A percentile compares a stretch with the other conserved stretches of the same genome.
These are phyloP conservation scores for Drosophila mimica DNA, from an alignment of 2,888 invertebrate genomes.

Conservation along the genomic window DNA sequence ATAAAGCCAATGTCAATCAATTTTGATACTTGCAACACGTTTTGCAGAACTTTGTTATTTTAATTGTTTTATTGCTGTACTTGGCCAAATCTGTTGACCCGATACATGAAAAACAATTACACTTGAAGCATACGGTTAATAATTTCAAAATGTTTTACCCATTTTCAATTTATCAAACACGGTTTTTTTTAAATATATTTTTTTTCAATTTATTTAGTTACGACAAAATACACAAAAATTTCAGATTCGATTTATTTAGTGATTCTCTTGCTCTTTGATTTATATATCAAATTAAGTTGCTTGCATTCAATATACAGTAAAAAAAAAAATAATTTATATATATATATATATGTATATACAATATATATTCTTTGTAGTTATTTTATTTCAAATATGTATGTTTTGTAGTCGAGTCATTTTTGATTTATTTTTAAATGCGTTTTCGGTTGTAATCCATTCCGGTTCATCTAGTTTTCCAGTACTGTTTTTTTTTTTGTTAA, in stretches of 20 bases:
- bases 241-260: slow-evolving; percentile 68
- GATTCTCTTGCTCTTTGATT: slow-evolving; percentile 48
- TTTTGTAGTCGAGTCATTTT: slow-evolving; percentile 32
- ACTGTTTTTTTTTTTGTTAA: slow-evolving; percentile 1
- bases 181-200: not conserved
- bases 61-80: not conserved
- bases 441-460: slow-evolving; percentile 18
- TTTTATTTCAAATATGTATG: slow-evolving; percentile 25
- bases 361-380: slow-evolving; percentile 28
- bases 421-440: slow-evolving; percentile 41
- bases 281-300: slow-evolving; percentile 54
- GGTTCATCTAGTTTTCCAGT: slow-evolving; percentile 18
- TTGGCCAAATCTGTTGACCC: not conserved
- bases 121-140: not conserved
- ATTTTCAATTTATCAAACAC: not conserved
- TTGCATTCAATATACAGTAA: slow-evolving; percentile 68
- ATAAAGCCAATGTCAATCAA: not conserved
- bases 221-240: slow-evolving; percentile 78
- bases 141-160: not conserved
- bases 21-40: not conserved
- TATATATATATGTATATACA: slow-evolving; percentile 26
- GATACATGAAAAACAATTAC: too few relatives aligned
- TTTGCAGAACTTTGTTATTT: not conserved
- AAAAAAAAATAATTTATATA: slow-evolving; percentile 49
- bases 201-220: slow-evolving; percentile 72